Evolutionary conservation across 2,888 invertebrate genomes (phyloP), one percentile per base, ranked within the genome.

Genomic region (Mythimna impura): DNA sequence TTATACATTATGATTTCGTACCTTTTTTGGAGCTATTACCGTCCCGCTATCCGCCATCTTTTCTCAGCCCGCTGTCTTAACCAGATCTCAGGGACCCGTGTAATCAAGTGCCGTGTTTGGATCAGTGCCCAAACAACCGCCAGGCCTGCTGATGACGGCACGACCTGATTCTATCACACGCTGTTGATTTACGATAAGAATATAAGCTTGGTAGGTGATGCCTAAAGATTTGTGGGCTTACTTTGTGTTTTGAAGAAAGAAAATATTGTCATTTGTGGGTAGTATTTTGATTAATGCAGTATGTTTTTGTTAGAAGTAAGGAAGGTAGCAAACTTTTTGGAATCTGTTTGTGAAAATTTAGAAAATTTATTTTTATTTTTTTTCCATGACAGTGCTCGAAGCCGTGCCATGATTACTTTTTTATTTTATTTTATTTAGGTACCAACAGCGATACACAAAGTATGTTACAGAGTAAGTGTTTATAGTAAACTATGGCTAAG

Each of bases 91-190:
- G 14, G 4, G 67, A n/a, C 8, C 54, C 17, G 9, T n/a, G 58
- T 52, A 76, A 76, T 76, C 52, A 40, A 5, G 12, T 10, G 22
- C 8, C 54, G 52, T 52, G 6, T 60, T 60, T 74, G 67, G 76
- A 47, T 4, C 25, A 12, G 67, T 67, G 67, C 76, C 76, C 67
- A 74, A 73, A 54, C 52, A 60, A 9, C 9, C 43, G n/a, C 25
- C 12, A 7, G n/a, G 52, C 52, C 52, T 74, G 74, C 25, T n/a
- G 6, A 36, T 74, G 73, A 74, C 40, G 22, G 40, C 40, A 22
- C 40, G 22, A 3, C 22, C 61, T 22, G 61, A 50, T 63, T 50
- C 47, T 30, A 63, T 63, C 20, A n/a, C 30, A 52, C 20, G 6
- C 25, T 30, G 6, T 20, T 63, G 63, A 47, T 47, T 47, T 47